phyloP scores from a whole-genome alignment of 2,113 vertebrate species.

The Montifringilla adamsi region DNA sequence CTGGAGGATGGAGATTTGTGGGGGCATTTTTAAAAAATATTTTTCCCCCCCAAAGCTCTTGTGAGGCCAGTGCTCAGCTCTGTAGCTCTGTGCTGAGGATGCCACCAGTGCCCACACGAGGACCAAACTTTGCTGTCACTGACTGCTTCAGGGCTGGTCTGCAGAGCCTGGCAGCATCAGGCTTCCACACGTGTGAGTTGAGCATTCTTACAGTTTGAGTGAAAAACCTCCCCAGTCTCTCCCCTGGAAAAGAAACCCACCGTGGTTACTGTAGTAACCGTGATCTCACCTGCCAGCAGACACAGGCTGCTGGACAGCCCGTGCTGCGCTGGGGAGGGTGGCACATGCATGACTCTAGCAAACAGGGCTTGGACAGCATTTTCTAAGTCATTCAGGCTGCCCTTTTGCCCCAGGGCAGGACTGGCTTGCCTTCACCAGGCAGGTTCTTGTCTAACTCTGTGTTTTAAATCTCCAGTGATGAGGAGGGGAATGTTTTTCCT shows the following conservation, averaged over 20 bases:
- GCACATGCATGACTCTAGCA: neutral
- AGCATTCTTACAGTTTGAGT: neutral
- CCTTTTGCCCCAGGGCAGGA: neutral
- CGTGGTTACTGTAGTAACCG: neutral
- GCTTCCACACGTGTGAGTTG: neutral
- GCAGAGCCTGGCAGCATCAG: neutral
- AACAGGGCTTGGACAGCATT: neutral
- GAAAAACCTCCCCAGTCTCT: neutral
- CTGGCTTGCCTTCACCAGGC: neutral
- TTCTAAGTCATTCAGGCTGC: neutral
- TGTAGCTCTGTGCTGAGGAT: neutral
- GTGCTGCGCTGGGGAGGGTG: neutral
- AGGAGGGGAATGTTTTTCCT: neutral
- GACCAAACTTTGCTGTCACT: neutral
- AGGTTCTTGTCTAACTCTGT: neutral
- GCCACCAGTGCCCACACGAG: neutral
- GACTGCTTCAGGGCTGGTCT: neutral
- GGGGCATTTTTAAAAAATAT: too few species aligned
- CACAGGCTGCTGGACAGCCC: neutral
- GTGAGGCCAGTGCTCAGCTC: neutral
- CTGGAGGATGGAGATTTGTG: neutral
- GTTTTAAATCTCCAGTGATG: neutral
- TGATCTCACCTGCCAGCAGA: neutral
- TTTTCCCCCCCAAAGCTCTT: neutral
- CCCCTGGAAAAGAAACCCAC: neutral